Conservation (phyloP, 2,797 vertebrate genomes). For the Alfaro cultratus region DNA sequence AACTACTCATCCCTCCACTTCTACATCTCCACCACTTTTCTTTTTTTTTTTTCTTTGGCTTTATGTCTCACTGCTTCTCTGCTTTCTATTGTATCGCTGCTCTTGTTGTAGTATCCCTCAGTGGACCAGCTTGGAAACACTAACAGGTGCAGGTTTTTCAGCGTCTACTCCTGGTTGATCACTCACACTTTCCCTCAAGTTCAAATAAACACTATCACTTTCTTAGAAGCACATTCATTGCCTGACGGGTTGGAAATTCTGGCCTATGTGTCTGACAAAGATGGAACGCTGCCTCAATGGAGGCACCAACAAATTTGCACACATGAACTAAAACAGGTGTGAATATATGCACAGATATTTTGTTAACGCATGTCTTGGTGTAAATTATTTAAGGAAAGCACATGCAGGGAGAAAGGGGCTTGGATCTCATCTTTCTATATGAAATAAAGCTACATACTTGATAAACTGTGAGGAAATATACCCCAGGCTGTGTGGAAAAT, state of each 20-base stretch:
- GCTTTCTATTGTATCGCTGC: slow-evolving; percentile 17
- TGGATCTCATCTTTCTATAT: slow-evolving; percentile 4
- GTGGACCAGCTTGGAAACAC: slow-evolving; percentile 36
- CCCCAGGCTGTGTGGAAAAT: slow-evolving; percentile 12
- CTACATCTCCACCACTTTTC: slow-evolving; percentile 6
- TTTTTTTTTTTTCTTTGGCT: slow-evolving; percentile 19
- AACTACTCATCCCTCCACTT: slow-evolving; percentile 41
- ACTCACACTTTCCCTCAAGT: slow-evolving; percentile 46
- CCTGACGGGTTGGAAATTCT: slow-evolving; percentile 56
- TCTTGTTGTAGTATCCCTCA: slow-evolving; percentile 17
- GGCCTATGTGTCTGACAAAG: slow-evolving; percentile 63
- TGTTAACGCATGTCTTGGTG: slow-evolving; percentile 12
- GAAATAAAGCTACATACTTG: slow-evolving; percentile 16
- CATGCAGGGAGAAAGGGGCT: slow-evolving; percentile 18
- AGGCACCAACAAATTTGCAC: slow-evolving; percentile 32
- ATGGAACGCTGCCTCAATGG: slow-evolving; percentile 57
- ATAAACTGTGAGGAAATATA: slow-evolving; percentile 11
- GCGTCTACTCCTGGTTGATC: slow-evolving; percentile 48
- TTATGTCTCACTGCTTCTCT: slow-evolving; percentile 21
- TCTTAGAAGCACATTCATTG: slow-evolving; percentile 56
- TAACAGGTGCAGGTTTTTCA: slow-evolving; percentile 60
- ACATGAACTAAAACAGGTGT: not conserved
- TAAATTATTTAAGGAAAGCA: slow-evolving; percentile 9
- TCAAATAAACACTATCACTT: slow-evolving; percentile 27
- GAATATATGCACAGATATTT: not conserved